phyloP scores from a whole-genome alignment of 2,888 invertebrate species.

The Spilarctia lutea region DNA sequence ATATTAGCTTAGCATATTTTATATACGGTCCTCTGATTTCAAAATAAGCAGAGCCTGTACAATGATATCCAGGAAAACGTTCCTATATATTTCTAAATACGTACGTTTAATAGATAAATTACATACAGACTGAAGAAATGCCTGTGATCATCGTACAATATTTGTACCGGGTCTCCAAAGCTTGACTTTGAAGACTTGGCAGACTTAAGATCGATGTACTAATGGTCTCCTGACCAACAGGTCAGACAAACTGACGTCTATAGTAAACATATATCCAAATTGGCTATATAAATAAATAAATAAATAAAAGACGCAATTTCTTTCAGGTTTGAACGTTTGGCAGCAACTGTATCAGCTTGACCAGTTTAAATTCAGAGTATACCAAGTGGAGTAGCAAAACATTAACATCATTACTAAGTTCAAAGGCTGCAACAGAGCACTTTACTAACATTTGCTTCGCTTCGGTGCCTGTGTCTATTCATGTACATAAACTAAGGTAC shows the following conservation, averaged over 20 bases:
- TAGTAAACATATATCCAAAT: not conserved
- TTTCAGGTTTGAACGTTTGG: not conserved
- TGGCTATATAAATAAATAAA: not conserved
- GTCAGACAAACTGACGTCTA: not conserved
- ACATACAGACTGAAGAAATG: not conserved
- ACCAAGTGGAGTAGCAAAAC: conserved; percentile 7
- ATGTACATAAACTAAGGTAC: conserved; percentile 12
- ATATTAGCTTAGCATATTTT: no score
- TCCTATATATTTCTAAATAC: no score
- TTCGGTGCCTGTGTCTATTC: conserved; percentile 18
- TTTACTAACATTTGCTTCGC: conserved; percentile 16
- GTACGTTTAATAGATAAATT: not conserved
- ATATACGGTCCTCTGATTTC: no score
- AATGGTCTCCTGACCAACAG: not conserved
- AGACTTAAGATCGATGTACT: no score
- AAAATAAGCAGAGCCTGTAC: no score
- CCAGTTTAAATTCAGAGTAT: not conserved
- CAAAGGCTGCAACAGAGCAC: conserved; percentile 24
- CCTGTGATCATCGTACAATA: not conserved
- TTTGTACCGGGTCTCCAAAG: no score
- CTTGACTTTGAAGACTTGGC: no score
- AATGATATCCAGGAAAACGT: no score
- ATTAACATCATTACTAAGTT: conserved; percentile 19
- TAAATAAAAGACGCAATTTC: not conserved
- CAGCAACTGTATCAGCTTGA: not conserved